Conservation (phyloP, 2,888 invertebrate species). For the Tuta absoluta region DNA sequence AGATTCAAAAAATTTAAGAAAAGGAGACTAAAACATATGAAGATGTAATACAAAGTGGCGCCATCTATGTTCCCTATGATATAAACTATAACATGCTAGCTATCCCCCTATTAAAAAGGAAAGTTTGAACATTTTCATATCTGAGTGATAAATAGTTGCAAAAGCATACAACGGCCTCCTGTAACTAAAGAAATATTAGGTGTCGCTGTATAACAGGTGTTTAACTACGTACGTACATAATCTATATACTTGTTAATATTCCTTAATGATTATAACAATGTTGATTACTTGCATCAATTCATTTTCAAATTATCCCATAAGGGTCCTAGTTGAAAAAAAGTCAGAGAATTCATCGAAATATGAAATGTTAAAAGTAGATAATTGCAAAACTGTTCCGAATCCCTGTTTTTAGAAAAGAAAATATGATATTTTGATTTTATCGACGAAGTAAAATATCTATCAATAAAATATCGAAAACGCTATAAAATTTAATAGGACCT, state of each 20-base stretch:
- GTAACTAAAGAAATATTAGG: conserved; percentile 71
- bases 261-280: conserved; percentile 75
- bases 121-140: neutral
- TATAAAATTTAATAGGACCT: neutral
- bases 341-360: neutral
- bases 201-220: conserved; percentile 81
- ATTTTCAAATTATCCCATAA: conserved; percentile 34
- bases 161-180: conserved; percentile 32
- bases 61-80: neutral
- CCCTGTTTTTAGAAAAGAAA: neutral
- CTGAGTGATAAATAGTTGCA: neutral
- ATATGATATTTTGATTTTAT: neutral
- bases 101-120: no score
- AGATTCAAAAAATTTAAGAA: neutral
- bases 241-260: conserved; percentile 79
- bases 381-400: neutral
- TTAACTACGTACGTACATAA: conserved; percentile 74
- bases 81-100: no score
- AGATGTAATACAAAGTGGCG: conserved; percentile 1
- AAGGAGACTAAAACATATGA: neutral
- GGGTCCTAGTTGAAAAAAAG: conserved; percentile 7
- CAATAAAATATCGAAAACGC: neutral
- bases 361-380: neutral
- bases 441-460: neutral
- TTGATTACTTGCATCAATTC: conserved; percentile 66